Evolutionary conservation across 2,888 invertebrate species (phyloP).

Genomic region (Eupithecia centaureata): DNA sequence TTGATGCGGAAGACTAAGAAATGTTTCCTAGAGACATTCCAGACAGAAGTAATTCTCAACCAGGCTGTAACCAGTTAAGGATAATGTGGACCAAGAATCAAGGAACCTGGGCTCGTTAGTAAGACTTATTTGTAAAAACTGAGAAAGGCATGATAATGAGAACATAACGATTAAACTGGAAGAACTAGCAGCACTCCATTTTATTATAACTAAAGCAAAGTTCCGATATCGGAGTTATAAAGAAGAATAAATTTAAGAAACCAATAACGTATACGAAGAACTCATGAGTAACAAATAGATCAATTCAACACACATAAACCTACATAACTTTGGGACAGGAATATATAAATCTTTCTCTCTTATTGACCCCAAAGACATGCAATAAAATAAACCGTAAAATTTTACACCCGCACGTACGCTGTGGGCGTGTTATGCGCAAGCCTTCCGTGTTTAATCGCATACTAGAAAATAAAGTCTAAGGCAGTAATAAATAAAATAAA

Average conservation of each 20-base stretch:
- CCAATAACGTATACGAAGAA: slow-evolving; percentile 13
- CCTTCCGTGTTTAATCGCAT: slow-evolving; percentile 18
- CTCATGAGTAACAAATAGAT: slow-evolving; percentile 22
- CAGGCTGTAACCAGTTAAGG: slow-evolving; percentile 33
- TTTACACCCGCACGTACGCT: slow-evolving; percentile 30
- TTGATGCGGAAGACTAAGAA: slow-evolving; percentile 52
- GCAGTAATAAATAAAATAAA: slow-evolving; percentile 5
- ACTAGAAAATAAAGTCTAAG: slow-evolving; percentile 1
- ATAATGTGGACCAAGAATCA: slow-evolving; percentile 17
- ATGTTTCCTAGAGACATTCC: slow-evolving; percentile 50
- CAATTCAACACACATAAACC: slow-evolving; percentile 27
- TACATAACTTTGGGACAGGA: slow-evolving; percentile 18
- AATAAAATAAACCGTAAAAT: slow-evolving; percentile 34
- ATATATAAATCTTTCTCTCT: slow-evolving; percentile 34
- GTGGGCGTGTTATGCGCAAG: slow-evolving; percentile 29
- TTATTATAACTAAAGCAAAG: neutral
- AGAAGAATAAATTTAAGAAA: neutral
- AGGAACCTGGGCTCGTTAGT: slow-evolving; percentile 14
- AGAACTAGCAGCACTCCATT: neutral
- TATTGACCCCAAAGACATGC: slow-evolving; percentile 30
- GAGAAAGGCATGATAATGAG: slow-evolving; percentile 1
- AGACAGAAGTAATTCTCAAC: slow-evolving; percentile 33
- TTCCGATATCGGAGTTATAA: neutral
- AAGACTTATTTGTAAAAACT: slow-evolving; percentile 12
- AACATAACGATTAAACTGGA: neutral